Evolutionary conservation across 2,113 vertebrate species (phyloP).

Genomic region (Candoia aspera): DNA sequence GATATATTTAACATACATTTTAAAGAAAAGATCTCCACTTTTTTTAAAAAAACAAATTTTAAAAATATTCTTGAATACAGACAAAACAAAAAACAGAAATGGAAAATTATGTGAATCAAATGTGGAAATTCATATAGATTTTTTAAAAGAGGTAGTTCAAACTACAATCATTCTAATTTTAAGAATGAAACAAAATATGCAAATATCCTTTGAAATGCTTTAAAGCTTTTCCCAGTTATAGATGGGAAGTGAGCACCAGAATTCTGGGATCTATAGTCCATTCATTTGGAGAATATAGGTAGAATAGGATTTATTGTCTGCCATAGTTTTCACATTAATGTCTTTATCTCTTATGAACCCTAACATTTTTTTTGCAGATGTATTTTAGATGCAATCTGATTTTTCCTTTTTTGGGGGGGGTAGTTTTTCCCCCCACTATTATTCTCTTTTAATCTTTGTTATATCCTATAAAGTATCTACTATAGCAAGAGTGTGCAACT

Average conservation of each 20-base stretch:
- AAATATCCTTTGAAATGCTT: not conserved
- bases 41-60: not conserved
- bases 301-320: not conserved
- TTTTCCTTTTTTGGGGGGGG: not conserved
- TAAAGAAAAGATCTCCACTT: not conserved
- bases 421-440: not conserved
- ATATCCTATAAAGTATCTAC: slow-evolving; percentile 26
- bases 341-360: not conserved
- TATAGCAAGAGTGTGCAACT: slow-evolving; percentile 4
- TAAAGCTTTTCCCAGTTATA: not conserved
- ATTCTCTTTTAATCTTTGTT: not conserved
- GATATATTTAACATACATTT: not conserved
- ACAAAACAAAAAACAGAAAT: not conserved
- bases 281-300: not conserved
- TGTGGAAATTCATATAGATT: not conserved
- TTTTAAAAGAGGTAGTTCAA: not conserved
- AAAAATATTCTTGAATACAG: not conserved
- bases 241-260: not conserved
- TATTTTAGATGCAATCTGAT: not conserved
- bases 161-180: not conserved
- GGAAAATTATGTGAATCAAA: not conserved
- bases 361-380: not conserved
- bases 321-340: not conserved
- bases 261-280: not conserved
- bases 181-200: not conserved